Evolutionary conservation across 2,888 invertebrate species (phyloP).

Genomic region (Trichopria drosophilae): DNA sequence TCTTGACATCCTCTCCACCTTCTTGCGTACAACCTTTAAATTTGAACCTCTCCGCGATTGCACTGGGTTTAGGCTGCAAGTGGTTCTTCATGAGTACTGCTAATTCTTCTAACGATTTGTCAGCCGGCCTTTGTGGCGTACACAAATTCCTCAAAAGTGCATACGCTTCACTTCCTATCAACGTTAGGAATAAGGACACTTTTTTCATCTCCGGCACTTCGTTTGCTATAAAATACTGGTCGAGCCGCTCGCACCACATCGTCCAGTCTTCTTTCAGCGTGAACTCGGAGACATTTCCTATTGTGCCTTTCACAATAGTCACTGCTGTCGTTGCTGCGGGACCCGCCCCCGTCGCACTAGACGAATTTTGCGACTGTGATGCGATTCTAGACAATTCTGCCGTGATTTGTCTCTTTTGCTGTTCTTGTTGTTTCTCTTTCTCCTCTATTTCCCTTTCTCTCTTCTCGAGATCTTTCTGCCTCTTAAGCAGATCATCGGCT

Average conservation of each 20-base stretch:
- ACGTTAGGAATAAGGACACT: conserved; percentile 15
- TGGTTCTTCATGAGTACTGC: conserved; percentile 25
- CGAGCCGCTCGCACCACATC: conserved; percentile 15
- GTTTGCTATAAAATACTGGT: conserved; percentile 24
- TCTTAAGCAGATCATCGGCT: not conserved
- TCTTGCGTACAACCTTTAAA: conserved; percentile 29
- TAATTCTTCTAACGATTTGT: conserved; percentile 17
- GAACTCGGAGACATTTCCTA: conserved; percentile 16
- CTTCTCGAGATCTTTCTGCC: not conserved
- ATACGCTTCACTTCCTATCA: conserved; percentile 26
- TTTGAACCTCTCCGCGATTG: conserved; percentile 28
- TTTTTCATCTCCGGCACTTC: conserved; percentile 13
- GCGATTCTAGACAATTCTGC: not conserved
- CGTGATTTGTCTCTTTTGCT: not conserved
- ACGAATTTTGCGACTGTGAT: not conserved
- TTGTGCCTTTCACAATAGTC: not conserved
- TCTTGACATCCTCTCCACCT: conserved; percentile 13
- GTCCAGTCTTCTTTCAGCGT: conserved; percentile 13
- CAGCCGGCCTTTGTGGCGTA: conserved; percentile 16
- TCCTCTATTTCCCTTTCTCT: not conserved
- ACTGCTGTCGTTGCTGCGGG: not conserved
- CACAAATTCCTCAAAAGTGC: conserved; percentile 28
- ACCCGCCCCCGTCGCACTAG: not conserved
- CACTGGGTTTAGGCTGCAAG: conserved; percentile 28
- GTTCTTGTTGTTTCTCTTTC: not conserved